Evolutionary conservation across 2,888 invertebrate genomes (phyloP).

Genomic region (Athetis lepigone): DNA sequence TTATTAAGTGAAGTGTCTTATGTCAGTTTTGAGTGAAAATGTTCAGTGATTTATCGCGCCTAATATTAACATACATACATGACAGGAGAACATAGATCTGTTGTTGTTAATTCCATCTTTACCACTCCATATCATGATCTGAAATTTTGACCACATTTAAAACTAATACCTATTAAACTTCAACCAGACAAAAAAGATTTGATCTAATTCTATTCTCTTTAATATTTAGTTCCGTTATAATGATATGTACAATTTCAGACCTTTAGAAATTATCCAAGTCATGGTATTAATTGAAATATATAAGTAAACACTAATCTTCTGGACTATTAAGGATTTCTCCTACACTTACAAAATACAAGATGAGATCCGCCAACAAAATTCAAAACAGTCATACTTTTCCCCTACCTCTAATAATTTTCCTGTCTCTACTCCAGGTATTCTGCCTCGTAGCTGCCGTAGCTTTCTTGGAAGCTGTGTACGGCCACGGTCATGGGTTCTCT

Average conservation of each 20-base stretch:
- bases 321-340: no score
- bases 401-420: background rate
- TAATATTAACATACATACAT: background rate
- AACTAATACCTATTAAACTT: background rate
- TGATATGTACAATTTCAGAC: no score
- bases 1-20: slow-evolving; percentile 37
- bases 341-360: no score
- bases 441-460: slow-evolving; percentile 73
- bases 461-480: slow-evolving; percentile 69
- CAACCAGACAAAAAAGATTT: background rate
- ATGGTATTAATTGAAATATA: no score
- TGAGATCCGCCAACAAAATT: background rate
- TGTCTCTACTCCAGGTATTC: slow-evolving; percentile 64
- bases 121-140: background rate
- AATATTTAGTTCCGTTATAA: no score
- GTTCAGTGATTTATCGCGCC: slow-evolving; percentile 15
- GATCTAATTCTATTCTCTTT: no score
- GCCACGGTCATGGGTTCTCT: slow-evolving; percentile 80
- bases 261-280: no score
- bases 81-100: background rate
- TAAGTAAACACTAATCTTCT: no score
- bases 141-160: background rate
- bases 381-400: background rate
- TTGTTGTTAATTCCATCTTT: background rate
- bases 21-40: slow-evolving; percentile 18